These are phyloP conservation scores for Drosophila mettleri DNA, from an alignment of 2,888 invertebrate species.

Conservation along the genomic window DNA sequence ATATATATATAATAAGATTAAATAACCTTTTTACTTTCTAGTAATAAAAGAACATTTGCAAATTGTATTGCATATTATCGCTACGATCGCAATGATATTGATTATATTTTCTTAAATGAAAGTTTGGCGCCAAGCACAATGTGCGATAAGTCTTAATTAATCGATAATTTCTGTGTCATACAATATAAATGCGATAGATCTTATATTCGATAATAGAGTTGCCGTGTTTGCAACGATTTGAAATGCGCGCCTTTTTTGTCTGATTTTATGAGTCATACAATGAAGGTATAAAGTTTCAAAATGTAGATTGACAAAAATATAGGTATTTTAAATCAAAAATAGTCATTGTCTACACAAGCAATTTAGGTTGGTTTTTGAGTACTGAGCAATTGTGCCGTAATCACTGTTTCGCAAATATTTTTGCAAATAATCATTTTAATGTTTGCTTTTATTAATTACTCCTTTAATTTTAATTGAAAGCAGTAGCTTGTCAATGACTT, in stretches of 20 bases:
- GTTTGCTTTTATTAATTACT: no score
- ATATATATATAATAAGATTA: neutral
- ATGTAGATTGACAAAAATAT: neutral
- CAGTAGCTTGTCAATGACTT: no score
- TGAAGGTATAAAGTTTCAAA: neutral
- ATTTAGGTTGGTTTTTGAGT: neutral
- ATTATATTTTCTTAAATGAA: neutral
- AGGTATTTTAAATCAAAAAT: neutral
- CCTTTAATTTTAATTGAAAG: no score
- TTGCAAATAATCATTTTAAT: neutral
- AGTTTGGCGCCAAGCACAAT: neutral
- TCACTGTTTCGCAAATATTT: no score
- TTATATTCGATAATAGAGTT: neutral
- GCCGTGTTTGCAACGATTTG: neutral
- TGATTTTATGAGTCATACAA: neutral
- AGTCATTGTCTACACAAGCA: neutral
- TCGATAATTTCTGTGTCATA: neutral
- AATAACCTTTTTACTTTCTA: neutral
- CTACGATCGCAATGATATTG: neutral
- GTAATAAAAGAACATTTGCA: neutral
- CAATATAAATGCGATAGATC: neutral
- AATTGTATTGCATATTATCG: neutral
- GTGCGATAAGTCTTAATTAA: neutral
- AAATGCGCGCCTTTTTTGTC: neutral
- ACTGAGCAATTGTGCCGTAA: neutral